A percentile compares a stretch with the other conserved stretches of the same genome.
These are phyloP conservation scores for Cydia strobilella DNA, from an alignment of 1,140 invertebrate species.

Conservation along the genomic window DNA sequence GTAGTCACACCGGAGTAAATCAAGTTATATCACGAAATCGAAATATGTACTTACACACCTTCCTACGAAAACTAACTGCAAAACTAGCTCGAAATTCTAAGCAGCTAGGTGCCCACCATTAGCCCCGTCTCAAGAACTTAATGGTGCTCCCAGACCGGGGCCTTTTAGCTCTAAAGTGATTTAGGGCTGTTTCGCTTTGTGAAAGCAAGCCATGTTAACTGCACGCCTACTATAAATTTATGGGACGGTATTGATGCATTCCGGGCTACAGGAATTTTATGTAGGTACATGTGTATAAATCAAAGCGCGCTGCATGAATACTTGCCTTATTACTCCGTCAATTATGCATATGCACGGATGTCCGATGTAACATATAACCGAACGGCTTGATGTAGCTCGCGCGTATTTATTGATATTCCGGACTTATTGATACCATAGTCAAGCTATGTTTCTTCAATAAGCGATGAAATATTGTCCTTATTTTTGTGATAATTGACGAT, in stretches of 20 bases:
- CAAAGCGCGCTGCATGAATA: slow-evolving; percentile 30
- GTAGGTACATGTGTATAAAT: slow-evolving; percentile 17
- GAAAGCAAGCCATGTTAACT: slow-evolving; percentile 20
- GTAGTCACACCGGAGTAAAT: background rate
- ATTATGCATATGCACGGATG: slow-evolving; percentile 29
- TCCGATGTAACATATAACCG: slow-evolving; percentile 31
- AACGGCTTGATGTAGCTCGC: slow-evolving; percentile 30
- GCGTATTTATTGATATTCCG: slow-evolving; percentile 8
- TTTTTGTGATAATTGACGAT: background rate
- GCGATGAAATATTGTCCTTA: background rate
- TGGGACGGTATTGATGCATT: slow-evolving; percentile 26
- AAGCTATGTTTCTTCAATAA: background rate
- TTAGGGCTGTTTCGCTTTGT: slow-evolving; percentile 33
- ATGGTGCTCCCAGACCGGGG: slow-evolving; percentile 50
- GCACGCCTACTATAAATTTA: slow-evolving; percentile 24
- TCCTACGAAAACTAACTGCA: background rate
- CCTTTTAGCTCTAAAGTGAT: slow-evolving; percentile 46
- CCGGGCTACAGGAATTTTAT: slow-evolving; percentile 26
- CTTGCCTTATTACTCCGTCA: slow-evolving; percentile 17
- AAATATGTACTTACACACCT: background rate
- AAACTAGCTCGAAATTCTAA: slow-evolving; percentile 40
- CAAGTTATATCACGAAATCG: background rate
- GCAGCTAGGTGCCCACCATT: slow-evolving; percentile 57
- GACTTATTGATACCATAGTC: slow-evolving; percentile 9
- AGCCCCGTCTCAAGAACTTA: slow-evolving; percentile 73